Evolutionary conservation across 2,888 invertebrate genomes (phyloP).

Genomic region (Allolobophora icterica): DNA sequence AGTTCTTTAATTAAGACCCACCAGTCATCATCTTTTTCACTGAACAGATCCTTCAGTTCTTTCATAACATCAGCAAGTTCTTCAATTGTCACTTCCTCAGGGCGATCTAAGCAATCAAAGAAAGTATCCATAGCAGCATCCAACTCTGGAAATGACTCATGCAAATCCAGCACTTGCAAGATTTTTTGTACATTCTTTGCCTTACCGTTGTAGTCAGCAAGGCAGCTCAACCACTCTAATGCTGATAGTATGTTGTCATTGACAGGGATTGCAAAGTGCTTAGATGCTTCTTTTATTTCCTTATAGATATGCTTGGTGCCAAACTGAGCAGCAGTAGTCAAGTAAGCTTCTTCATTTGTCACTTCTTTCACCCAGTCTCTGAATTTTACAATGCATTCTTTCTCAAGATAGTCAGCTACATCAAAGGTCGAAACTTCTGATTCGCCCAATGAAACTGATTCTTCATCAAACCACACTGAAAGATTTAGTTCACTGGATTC

Average conservation of each 20-base stretch:
- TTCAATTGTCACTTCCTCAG: background rate
- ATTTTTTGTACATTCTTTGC: background rate
- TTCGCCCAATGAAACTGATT: background rate
- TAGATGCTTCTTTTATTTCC: background rate
- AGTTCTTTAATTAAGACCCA: background rate
- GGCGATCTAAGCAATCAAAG: background rate
- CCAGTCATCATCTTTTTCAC: background rate
- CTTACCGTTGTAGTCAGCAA: background rate
- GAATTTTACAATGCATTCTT: background rate
- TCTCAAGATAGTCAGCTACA: background rate
- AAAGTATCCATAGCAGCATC: background rate
- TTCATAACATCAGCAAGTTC: background rate
- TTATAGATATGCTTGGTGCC: background rate
- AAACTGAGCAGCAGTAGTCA: background rate
- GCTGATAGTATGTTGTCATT: background rate
- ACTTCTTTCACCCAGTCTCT: background rate
- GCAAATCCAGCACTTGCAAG: background rate
- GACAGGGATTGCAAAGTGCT: background rate
- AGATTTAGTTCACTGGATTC: background rate
- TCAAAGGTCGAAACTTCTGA: background rate
- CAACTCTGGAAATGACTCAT: background rate
- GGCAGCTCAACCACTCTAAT: background rate
- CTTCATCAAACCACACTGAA: background rate
- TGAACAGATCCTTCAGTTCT: background rate
- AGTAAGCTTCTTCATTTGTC: background rate